Conservation (phyloP, 2,797 vertebrate genomes). For the Lates japonicus region DNA sequence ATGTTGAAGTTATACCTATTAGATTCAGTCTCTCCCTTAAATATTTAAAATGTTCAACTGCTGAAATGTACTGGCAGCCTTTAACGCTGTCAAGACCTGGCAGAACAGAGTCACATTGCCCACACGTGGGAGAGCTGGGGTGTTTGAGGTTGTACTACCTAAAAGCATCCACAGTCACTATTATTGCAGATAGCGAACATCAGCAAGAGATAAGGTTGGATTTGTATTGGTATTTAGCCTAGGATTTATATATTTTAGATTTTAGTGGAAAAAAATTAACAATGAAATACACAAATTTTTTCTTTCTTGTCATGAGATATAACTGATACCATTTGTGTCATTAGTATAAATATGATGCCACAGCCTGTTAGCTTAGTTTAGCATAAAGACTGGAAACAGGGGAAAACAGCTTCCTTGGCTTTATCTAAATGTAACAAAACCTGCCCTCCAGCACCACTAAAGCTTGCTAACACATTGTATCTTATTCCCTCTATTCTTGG, state of each 20-base stretch:
- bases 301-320: too few relatives aligned
- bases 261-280: background rate
- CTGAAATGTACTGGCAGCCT: constrained; percentile 60
- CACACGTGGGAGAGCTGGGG: background rate
- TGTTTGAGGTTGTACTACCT: constrained; percentile 31
- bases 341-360: too few relatives aligned
- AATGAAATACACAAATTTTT: background rate
- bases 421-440: background rate
- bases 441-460: background rate
- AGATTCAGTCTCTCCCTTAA: constrained; percentile 66
- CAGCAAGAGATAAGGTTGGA: too few relatives aligned
- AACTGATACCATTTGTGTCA: background rate
- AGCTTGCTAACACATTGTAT: background rate
- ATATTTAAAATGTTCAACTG: constrained; percentile 79
- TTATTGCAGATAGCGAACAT: background rate
- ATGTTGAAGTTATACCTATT: constrained; percentile 65
- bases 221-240: background rate
- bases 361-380: too few relatives aligned
- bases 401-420: background rate
- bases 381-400: background rate
- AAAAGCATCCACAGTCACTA: background rate
- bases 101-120: constrained; percentile 50
- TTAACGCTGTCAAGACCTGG: constrained; percentile 26
- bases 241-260: background rate
- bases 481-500: background rate